A percentile compares a stretch with the other conserved stretches of the same genome.
Evolutionary conservation across 1,140 invertebrate species (phyloP).

Genomic region (Aphis gossypii): DNA sequence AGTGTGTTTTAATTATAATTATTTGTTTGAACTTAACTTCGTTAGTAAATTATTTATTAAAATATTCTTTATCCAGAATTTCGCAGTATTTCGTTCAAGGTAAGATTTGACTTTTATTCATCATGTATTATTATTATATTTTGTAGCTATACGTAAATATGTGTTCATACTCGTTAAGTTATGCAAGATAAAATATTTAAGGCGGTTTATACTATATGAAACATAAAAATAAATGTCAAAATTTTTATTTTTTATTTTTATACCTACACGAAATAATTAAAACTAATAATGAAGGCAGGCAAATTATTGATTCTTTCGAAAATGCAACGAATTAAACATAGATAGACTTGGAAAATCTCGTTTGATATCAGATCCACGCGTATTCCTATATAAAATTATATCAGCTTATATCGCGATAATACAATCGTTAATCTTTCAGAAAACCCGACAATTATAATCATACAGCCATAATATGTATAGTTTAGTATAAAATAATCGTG

Average conservation of each 20-base stretch:
- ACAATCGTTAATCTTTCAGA: neutral
- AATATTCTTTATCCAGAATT: slow-evolving; percentile 26
- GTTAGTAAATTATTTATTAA: neutral
- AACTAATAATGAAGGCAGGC: neutral
- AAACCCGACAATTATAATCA: neutral
- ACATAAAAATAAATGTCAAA: neutral
- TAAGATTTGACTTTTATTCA: slow-evolving; percentile 10
- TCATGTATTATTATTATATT: neutral
- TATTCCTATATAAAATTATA: neutral
- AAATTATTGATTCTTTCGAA: neutral
- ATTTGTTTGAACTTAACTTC: neutral
- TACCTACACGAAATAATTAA: neutral
- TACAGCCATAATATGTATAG: neutral
- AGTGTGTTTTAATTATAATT: neutral
- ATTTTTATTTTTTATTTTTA: too few relatives aligned
- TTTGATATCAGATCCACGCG: neutral
- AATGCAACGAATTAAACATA: neutral
- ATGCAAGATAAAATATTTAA: neutral
- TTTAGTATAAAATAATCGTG: neutral
- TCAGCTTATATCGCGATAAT: neutral
- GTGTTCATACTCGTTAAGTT: neutral
- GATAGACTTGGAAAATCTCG: neutral
- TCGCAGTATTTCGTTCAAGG: neutral
- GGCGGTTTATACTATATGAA: neutral
- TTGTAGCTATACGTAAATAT: neutral